phyloP scores from a whole-genome alignment of 2,888 invertebrate genomes.

The Octodonta nipae region DNA sequence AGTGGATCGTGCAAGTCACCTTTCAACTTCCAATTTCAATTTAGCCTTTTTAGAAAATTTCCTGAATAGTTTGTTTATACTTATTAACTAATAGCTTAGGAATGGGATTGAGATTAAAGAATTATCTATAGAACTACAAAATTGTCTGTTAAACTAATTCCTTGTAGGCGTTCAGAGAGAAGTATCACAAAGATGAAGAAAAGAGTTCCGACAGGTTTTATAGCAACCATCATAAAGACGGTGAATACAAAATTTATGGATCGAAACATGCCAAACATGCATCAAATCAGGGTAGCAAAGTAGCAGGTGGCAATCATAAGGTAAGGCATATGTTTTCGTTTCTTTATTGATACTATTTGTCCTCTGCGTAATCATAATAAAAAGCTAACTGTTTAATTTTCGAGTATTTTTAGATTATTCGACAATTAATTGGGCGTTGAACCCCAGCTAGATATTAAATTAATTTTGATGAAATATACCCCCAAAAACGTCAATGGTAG shows the following conservation, averaged over 20 bases:
- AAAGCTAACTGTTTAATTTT: no score
- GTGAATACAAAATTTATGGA: slow-evolving; percentile 31
- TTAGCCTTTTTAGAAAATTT: no score
- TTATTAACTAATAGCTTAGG: background rate
- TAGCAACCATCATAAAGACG: slow-evolving; percentile 33
- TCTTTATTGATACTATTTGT: background rate
- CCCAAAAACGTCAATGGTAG: no score
- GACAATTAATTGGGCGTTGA: no score
- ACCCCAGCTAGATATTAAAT: no score
- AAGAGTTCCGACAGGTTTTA: slow-evolving; percentile 36
- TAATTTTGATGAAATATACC: no score
- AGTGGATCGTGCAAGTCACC: no score
- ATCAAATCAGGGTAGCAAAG: slow-evolving; percentile 15
- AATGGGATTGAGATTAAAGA: background rate
- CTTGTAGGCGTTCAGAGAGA: slow-evolving; percentile 34
- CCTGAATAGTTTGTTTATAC: no score
- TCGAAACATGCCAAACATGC: slow-evolving; percentile 28
- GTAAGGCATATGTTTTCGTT: slow-evolving; percentile 9
- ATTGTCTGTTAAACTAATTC: background rate
- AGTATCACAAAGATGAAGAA: slow-evolving; percentile 36
- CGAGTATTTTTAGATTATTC: no score
- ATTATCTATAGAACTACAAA: no score
- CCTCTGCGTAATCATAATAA: background rate
- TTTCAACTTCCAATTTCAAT: no score
- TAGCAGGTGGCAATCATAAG: slow-evolving; percentile 19